Evolutionary conservation across 2,797 vertebrate genomes (phyloP).

Genomic region (Nothura maculosa): DNA sequence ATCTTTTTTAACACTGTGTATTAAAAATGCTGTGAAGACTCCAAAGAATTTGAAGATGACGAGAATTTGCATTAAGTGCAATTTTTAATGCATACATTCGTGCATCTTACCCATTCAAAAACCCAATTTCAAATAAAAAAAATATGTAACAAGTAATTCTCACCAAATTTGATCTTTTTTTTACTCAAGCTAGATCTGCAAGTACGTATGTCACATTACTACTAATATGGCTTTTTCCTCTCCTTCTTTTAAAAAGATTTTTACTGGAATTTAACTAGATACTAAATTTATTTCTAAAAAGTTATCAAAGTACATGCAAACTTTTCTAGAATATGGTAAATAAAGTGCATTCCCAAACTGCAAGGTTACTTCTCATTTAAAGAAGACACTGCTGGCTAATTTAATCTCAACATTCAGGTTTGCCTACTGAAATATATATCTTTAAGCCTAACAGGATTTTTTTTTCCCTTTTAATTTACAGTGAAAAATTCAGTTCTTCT

Average conservation of each 20-base stretch:
- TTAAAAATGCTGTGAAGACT: conserved; percentile 61
- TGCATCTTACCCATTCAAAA: conserved; percentile 61
- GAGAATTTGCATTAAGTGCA: conserved; percentile 61
- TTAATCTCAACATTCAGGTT: conserved; percentile 45
- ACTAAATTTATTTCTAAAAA: conserved; percentile 74
- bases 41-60: conserved; percentile 69
- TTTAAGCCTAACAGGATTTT: not conserved
- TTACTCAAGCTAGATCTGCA: conserved; percentile 69
- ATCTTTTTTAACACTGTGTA: conserved; percentile 44
- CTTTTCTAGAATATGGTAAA: conserved; percentile 46
- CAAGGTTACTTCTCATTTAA: conserved; percentile 26
- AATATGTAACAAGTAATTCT: conserved; percentile 32
- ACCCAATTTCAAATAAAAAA: conserved; percentile 50
- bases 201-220: conserved; percentile 74
- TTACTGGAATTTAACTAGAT: conserved; percentile 69
- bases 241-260: conserved; percentile 47
- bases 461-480: not conserved
- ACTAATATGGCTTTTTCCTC: conserved; percentile 84
- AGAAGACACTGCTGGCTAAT: conserved; percentile 52
- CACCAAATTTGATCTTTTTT: conserved; percentile 65
- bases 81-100: conserved; percentile 73
- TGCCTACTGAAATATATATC: conserved; percentile 23
- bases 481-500: not conserved
- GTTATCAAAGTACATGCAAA: conserved; percentile 68
- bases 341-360: conserved; percentile 45